These are phyloP conservation scores for Tylochromis polylepis DNA, from an alignment of 2,113 vertebrate species.

Conservation along the genomic window DNA sequence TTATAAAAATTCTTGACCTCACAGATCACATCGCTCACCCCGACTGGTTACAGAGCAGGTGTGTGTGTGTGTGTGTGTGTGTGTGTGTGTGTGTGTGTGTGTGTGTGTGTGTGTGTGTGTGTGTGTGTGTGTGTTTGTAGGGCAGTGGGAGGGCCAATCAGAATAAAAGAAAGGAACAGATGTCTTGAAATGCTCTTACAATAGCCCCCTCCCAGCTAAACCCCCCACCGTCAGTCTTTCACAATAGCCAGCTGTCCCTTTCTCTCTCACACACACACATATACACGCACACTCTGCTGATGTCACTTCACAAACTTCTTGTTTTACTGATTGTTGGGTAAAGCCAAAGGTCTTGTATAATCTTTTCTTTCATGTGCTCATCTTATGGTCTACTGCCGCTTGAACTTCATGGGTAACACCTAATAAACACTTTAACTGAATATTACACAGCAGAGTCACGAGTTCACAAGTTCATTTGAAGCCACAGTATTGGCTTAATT, in stretches of 20 bases:
- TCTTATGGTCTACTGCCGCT: neutral
- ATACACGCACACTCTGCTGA: neutral
- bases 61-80: too few relatives aligned
- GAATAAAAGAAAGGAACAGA: constrained; percentile 62
- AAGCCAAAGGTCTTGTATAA: neutral
- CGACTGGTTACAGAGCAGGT: too few relatives aligned
- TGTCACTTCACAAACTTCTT: neutral
- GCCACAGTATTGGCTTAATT: neutral
- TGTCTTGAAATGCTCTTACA: constrained; percentile 54
- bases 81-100: too few relatives aligned
- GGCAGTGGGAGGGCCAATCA: neutral
- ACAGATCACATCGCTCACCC: too few relatives aligned
- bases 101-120: too few relatives aligned
- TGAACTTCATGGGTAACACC: neutral
- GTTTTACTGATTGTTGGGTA: neutral
- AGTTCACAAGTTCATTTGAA: neutral
- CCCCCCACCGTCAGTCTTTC: neutral
- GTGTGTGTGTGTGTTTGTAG: neutral
- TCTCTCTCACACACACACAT: neutral
- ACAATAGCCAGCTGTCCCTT: constrained; percentile 61
- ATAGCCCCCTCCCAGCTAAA: neutral
- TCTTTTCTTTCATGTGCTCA: neutral
- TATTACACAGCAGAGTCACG: neutral
- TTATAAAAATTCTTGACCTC: too few relatives aligned
- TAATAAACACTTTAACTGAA: neutral